These are phyloP conservation scores for Neuroterus valhalla DNA, from an alignment of 1,140 invertebrate genomes.

Conservation along the genomic window DNA sequence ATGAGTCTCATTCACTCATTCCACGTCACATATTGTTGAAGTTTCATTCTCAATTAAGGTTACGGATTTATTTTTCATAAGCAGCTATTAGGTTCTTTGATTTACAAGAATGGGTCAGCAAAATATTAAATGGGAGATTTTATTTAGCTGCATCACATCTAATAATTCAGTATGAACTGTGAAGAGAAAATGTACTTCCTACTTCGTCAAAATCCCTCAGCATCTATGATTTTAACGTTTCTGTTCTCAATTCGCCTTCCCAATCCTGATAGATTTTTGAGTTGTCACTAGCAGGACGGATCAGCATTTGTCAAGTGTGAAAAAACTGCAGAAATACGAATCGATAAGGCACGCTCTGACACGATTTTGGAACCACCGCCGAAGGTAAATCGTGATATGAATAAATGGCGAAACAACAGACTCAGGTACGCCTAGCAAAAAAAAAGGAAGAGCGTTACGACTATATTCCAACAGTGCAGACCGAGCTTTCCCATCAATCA, in stretches of 20 bases:
- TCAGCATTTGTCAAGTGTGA: background rate
- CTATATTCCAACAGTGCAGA: conserved; percentile 12
- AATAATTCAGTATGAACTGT: no score
- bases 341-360: conserved; percentile 19
- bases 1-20: no score
- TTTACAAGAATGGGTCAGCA: no score
- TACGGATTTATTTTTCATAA: no score
- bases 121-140: no score
- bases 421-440: background rate
- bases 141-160: no score
- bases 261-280: conserved; percentile 15
- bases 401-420: conserved; percentile 27
- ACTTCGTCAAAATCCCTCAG: background rate
- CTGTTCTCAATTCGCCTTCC: conserved; percentile 8
- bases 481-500: conserved; percentile 25
- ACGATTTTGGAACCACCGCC: conserved; percentile 14
- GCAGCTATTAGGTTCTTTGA: no score
- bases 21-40: no score
- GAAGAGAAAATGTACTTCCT: conserved; percentile 27
- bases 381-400: conserved; percentile 25
- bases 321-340: conserved; percentile 26
- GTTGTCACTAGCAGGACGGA: conserved; percentile 7
- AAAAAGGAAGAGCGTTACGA: conserved; percentile 9
- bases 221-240: background rate
- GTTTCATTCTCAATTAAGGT: no score